Percentiles rank a stretch among this genome's conserved stretches.
Conservation (phyloP, 2,797 vertebrate genomes). For the Muraenolepis orangiensis region DNA sequence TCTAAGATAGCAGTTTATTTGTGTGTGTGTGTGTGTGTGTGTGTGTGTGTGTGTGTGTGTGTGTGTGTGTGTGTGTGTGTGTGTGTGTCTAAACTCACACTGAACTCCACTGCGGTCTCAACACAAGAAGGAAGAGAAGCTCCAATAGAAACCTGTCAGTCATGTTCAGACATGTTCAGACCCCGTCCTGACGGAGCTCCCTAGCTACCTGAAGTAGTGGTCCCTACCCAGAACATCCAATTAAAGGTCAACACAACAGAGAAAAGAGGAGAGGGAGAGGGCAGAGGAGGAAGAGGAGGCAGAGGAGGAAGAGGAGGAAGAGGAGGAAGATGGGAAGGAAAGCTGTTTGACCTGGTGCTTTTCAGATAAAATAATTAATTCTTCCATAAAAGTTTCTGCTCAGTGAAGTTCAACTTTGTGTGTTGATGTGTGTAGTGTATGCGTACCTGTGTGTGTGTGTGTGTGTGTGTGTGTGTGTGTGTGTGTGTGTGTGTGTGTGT, state of each 20-base stretch:
- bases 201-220: neutral
- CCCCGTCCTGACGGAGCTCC: conserved; percentile 1
- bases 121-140: neutral
- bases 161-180: neutral
- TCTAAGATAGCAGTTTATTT: neutral
- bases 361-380: conserved; percentile 39
- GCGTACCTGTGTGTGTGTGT: neutral
- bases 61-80: neutral
- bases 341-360: conserved; percentile 34
- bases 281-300: conserved; percentile 21
- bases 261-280: conserved; percentile 13
- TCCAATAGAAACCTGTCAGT: neutral
- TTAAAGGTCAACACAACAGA: conserved; percentile 47
- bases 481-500: too few species aligned
- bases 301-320: conserved; percentile 28
- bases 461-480: neutral
- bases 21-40: too few species aligned
- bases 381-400: conserved; percentile 24
- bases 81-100: neutral
- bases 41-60: neutral
- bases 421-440: neutral
- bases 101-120: neutral
- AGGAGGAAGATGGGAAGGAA: conserved; percentile 24
- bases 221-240: conserved; percentile 50
- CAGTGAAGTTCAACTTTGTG: neutral